Percentiles rank a stretch among this genome's conserved stretches.
Conservation (phyloP, 2,797 vertebrate genomes). For the Xenentodon cancila region DNA sequence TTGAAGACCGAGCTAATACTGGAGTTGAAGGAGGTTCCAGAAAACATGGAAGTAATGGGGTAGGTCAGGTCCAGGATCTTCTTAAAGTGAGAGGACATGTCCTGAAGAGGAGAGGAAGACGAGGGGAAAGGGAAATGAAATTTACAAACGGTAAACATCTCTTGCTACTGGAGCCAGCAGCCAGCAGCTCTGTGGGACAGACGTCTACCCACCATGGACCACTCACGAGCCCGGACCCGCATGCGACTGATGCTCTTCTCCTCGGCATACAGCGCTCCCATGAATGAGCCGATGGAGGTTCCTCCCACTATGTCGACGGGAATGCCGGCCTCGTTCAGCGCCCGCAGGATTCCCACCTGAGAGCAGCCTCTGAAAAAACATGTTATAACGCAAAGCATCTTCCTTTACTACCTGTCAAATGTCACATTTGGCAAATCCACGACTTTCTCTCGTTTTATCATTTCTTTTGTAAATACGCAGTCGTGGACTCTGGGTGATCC, state of each 20-base stretch:
- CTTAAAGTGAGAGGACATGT: conserved; percentile 89
- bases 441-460: not conserved
- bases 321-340: conserved; percentile 88
- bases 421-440: too few relatives aligned
- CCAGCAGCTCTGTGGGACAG: too few relatives aligned
- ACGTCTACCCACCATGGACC: conserved; percentile 88
- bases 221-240: conserved; percentile 89
- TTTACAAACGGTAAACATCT: too few relatives aligned
- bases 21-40: conserved; percentile 90
- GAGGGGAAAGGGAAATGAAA: too few relatives aligned
- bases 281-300: conserved; percentile 92
- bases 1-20: conserved; percentile 86
- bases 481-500: too few relatives aligned
- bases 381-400: too few relatives aligned
- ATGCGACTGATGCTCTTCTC: conserved; percentile 90
- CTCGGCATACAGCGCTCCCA: conserved; percentile 92
- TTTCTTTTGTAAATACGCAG: too few relatives aligned
- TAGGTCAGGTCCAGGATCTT: conserved; percentile 92
- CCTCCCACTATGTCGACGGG: conserved; percentile 93
- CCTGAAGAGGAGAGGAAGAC: conserved; percentile 69
- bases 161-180: too few relatives aligned
- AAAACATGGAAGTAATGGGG: conserved; percentile 95
- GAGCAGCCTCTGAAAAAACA: conserved; percentile 86
- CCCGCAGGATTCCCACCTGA: conserved; percentile 90
- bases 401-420: too few relatives aligned